Percentiles rank a stretch among this genome's conserved stretches.
Evolutionary conservation across 2,113 vertebrate species (phyloP).

Genomic region (Dolichallabes microphthalmus): DNA sequence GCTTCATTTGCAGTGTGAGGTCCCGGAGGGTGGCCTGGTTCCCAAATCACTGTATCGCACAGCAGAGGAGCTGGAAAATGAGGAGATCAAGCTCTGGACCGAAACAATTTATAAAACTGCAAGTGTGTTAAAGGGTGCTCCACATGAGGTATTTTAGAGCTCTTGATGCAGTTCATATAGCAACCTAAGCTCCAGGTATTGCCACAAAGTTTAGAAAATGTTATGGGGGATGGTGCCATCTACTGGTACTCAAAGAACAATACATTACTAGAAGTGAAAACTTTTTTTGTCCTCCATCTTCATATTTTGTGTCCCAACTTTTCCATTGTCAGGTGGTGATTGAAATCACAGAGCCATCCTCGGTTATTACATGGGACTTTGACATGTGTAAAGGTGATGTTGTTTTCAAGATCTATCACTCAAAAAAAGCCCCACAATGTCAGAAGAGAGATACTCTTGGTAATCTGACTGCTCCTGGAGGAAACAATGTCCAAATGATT

Average conservation of each 20-base stretch:
- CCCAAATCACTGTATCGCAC: constrained; percentile 92
- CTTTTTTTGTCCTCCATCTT: background rate
- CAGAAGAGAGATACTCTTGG: constrained; percentile 84
- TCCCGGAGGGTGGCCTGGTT: constrained; percentile 90
- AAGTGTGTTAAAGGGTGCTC: constrained; percentile 91
- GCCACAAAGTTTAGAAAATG: background rate
- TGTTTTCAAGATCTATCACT: constrained; percentile 92
- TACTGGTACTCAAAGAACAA: background rate
- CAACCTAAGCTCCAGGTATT: background rate
- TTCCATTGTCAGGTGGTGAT: constrained; percentile 78
- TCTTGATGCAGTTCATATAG: background rate
- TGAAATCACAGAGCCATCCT: constrained; percentile 87
- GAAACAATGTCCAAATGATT: constrained; percentile 84
- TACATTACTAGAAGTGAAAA: background rate
- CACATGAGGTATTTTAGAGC: constrained; percentile 78
- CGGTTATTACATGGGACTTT: constrained; percentile 98
- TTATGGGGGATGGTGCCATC: constrained; percentile 24
- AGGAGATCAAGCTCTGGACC: constrained; percentile 86
- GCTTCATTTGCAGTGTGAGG: constrained; percentile 78
- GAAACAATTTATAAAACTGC: constrained; percentile 96
- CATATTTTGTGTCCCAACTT: background rate
- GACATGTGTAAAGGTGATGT: constrained; percentile 94
- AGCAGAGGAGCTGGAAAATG: constrained; percentile 87
- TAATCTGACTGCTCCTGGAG: constrained; percentile 78
- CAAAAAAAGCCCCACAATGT: constrained; percentile 81